Base-by-base conservation (phyloP, 2,113 vertebrate species). In the Eublepharis macularius region DNA sequence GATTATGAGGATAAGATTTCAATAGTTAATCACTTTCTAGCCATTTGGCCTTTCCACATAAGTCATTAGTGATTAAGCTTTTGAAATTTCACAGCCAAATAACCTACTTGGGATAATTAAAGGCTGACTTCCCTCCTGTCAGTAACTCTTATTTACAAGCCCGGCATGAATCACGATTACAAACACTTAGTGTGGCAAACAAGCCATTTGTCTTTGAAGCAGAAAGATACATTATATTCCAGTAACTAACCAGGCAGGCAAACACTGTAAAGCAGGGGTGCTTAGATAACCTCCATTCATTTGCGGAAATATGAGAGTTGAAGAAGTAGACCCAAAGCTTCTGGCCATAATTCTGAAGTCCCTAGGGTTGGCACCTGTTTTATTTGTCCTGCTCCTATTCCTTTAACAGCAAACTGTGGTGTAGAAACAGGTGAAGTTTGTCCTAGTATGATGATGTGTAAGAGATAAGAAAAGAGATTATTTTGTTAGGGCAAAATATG, bases 71-170 rank as follows among this genome's bases (percentile, higher is more conserved):
- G 79, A 89, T 88, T 87, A 90, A 29, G 41, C 26, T 76, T 75
- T 34, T 14, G 4, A 4, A 57, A 12, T 83, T 73, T 83, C 78
- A 32, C 75, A 70, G 32, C 41, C 63, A 89, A 81, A n/a, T 19
- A 77, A 90, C 77, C 83, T 65, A 82, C 45, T 75, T 84, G 57
- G 49, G 85, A 93, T 87, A 90, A 88, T 11, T 84, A 43, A 13
- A 85, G 63, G 60, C 4, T 36, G 24, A 79, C 89, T 91, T 88
- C 69, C 87, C 0, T 41, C 75, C 88, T 87, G 80, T 80, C 49
- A 41, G 57, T 83, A 39, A 49, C 65, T 82, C 12, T 86, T 87
- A 85, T 26, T 82, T 88, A 83, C 24, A 88, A 54, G 45, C 21
- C 41, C 39, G 4, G 16, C 85, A 87, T 26, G 36, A 88, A 83